Evolutionary conservation across 2,113 vertebrate genomes (phyloP), one percentile per base, ranked within the genome.

Genomic region (Xyrauchen texanus): DNA sequence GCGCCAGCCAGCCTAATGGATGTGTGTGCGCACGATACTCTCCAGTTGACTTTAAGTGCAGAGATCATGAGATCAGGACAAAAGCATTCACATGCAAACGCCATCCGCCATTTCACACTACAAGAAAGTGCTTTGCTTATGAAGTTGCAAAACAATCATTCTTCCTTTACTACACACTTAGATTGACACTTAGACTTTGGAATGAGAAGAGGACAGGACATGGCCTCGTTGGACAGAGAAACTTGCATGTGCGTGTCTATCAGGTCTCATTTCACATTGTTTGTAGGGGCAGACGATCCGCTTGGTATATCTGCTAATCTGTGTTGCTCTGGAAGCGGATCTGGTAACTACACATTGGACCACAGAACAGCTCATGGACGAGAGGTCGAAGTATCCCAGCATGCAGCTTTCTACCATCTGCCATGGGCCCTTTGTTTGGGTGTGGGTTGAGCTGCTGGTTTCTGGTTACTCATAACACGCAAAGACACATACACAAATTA

Each of bases 401-500:
- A 83, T 82, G 78, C 80, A 78, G 45, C 62, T 66, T 69, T 80
- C 73, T 70, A 78, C 85, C 83, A 85, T 86, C 87, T 88, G 83
- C 83, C 83, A 82, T 71, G 3, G 74, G 70, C 78, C 63, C 75
- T 78, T 77, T 77, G 66, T 78, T 70, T 73, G 68, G 75, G 83
- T 84, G 83, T 84, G 68, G 65, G 76, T 81, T 83, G 71, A 79
- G 79, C 78, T 77, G 52, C 65, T 78, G 76, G 70, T 78, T 65
- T 83, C 84, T 79, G 78, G 78, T 85, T 78, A 85, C 81, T 76
- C 78, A 85, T 67, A 78, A 89, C 88, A 89, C 65, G 82, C 81
- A 85, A 80, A 83, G 79, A 84, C 80, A 80, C 81, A 76, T 76
- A 67, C 84, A 81, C 80, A 83, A 79, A 79, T 62, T 15, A 63